phyloP scores from a whole-genome alignment of 2,113 vertebrate genomes.

The Dermatemys mawii region DNA sequence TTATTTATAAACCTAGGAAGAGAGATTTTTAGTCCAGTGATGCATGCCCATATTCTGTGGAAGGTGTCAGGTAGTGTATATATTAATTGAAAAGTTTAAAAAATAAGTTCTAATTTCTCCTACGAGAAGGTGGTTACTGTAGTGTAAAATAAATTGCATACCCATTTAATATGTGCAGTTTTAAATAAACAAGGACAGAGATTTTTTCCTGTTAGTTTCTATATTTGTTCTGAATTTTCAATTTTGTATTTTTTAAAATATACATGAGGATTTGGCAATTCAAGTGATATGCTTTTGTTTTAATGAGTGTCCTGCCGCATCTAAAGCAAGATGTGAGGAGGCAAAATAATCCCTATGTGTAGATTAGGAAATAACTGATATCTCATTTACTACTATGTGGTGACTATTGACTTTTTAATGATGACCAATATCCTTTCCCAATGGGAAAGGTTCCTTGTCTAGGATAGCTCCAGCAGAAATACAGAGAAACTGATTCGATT shows the following conservation, averaged over 20 bases:
- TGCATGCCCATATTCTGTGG: background rate
- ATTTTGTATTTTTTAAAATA: background rate
- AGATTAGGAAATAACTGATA: background rate
- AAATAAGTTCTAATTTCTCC: background rate
- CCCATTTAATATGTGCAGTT: background rate
- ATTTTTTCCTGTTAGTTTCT: background rate
- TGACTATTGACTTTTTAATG: background rate
- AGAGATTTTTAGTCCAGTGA: background rate
- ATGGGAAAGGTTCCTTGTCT: background rate
- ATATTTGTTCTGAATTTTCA: background rate
- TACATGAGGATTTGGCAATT: background rate
- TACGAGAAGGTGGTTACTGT: background rate
- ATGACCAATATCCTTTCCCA: background rate
- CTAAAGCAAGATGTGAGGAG: background rate
- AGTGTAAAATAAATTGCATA: background rate
- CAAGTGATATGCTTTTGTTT: background rate
- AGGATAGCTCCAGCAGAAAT: background rate
- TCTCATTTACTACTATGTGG: background rate
- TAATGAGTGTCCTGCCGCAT: background rate
- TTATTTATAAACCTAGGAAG: background rate
- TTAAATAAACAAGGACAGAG: background rate
- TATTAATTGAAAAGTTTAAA: background rate
- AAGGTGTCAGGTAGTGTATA: background rate
- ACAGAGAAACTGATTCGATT: background rate
- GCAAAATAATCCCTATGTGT: background rate